These are phyloP conservation scores for Noctua fimbriata DNA, from an alignment of 2,888 invertebrate species.

Conservation along the genomic window DNA sequence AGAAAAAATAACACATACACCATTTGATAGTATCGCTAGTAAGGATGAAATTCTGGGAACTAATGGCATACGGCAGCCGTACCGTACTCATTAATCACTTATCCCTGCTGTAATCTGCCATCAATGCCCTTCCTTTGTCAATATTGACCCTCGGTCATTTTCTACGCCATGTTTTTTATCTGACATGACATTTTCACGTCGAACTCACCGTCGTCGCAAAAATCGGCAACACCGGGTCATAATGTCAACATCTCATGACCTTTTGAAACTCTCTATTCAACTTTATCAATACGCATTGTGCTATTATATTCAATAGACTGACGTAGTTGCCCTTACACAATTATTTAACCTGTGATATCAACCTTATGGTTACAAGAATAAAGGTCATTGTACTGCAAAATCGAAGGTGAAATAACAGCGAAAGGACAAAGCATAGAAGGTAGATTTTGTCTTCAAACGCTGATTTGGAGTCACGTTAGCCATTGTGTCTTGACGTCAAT, in stretches of 20 bases:
- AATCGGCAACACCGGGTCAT: slow-evolving; percentile 25
- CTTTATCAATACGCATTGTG: slow-evolving; percentile 21
- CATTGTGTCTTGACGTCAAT: slow-evolving; percentile 34
- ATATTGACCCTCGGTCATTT: neutral
- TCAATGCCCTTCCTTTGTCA: neutral
- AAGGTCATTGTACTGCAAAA: neutral
- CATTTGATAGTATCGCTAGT: no score
- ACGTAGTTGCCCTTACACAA: slow-evolving; percentile 2
- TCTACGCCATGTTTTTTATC: neutral
- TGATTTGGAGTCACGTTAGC: slow-evolving; percentile 27
- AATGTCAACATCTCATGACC: slow-evolving; percentile 31
- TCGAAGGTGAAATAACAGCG: neutral
- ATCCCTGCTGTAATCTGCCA: neutral
- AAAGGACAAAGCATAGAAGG: slow-evolving; percentile 11
- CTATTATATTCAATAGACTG: slow-evolving; percentile 15
- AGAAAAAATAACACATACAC: no score
- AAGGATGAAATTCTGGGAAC: no score
- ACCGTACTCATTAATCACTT: neutral
- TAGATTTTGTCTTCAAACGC: slow-evolving; percentile 25
- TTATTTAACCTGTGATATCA: slow-evolving; percentile 1
- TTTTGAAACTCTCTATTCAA: slow-evolving; percentile 26
- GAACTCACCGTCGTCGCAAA: neutral
- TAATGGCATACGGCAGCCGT: no score
- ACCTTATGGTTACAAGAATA: neutral
- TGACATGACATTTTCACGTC: neutral